Evolutionary conservation across 2,113 vertebrate species (phyloP), one percentile per base, ranked within the genome.

Genomic region (Pangasianodon hypophthalmus): DNA sequence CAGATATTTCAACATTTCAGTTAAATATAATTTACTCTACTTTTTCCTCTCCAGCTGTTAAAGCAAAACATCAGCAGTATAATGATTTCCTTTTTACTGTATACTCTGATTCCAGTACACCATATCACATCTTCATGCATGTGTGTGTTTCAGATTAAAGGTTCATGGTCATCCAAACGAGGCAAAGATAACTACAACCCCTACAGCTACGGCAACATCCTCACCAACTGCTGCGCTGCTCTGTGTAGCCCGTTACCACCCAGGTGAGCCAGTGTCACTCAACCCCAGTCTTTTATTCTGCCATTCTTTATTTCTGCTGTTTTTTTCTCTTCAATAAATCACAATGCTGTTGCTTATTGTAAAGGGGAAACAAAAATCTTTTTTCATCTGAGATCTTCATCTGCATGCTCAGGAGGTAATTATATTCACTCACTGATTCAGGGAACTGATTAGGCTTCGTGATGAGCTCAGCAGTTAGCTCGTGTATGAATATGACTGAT

Each of bases 131-230:
- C 75, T 11, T 44, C 6, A 44, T 26, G 75, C 3, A 9, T 67
- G 73, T 91, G n/a, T 50, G 37, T 95, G 91, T 93, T 97, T 92
- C 94, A 99, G 98, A 99, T 99, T 93, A 99, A 99, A 96, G 98
- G 98, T 87, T 97, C 97, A 18, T 99, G 98, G 98, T 99, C 98
- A 92, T 97, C 96, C 93, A 99, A 99, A 95, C 96, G 97, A 95
- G 96, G 97, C 73, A 98, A 98, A 96, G 97, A 98, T 60, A 98
- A 98, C 94, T 98, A 97, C 94, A 99, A 99, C 93, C 98, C 98
- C 44, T 99, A 98, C 96, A 98, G 97, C 95, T 96, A 98, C 0
- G 97, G 98, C 88, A 98, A 97, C 92, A 96, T 98, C 95, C 95
- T 97, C 90, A 97, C 96, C 73, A 98, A 99, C 93, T 99, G 98